Evolutionary conservation across 2,113 vertebrate species (phyloP).

Genomic region (Dasyprocta punctata): DNA sequence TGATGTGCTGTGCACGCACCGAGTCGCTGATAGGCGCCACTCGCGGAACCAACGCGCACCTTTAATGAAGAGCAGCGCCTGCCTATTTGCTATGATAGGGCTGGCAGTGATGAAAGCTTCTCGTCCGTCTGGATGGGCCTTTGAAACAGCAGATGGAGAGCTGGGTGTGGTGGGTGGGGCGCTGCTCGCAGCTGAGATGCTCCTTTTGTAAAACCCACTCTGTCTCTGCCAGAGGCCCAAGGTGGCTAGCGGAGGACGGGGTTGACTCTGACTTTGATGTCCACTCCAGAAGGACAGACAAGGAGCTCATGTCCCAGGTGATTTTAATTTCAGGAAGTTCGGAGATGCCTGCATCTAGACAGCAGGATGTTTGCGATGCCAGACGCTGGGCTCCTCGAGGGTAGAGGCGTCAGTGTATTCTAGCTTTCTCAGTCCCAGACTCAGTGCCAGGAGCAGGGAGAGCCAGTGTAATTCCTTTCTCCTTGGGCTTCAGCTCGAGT

Average conservation of each 20-base stretch:
- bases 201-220: not conserved
- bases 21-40: slow-evolving; percentile 23
- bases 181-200: not conserved
- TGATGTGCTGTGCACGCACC: not conserved
- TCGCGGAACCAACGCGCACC: not conserved
- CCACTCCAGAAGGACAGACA: not conserved
- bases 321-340: not conserved
- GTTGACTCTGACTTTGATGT: not conserved
- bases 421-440: not conserved
- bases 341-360: not conserved
- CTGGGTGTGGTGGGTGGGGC: not conserved
- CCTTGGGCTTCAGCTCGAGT: not conserved
- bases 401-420: not conserved
- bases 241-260: not conserved
- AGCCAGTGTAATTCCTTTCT: not conserved
- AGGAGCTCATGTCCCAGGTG: rapidly evolving
- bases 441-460: not conserved
- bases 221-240: not conserved
- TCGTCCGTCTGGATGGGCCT: slow-evolving; percentile 8
- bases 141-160: slow-evolving; percentile 38
- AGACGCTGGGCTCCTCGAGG: not conserved
- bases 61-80: slow-evolving; percentile 25
- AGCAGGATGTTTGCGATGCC: not conserved
- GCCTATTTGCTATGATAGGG: slow-evolving; percentile 34
- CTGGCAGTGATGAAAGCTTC: not conserved